phyloP scores from a whole-genome alignment of 2,797 vertebrate species.

The Chelonia mydas region DNA sequence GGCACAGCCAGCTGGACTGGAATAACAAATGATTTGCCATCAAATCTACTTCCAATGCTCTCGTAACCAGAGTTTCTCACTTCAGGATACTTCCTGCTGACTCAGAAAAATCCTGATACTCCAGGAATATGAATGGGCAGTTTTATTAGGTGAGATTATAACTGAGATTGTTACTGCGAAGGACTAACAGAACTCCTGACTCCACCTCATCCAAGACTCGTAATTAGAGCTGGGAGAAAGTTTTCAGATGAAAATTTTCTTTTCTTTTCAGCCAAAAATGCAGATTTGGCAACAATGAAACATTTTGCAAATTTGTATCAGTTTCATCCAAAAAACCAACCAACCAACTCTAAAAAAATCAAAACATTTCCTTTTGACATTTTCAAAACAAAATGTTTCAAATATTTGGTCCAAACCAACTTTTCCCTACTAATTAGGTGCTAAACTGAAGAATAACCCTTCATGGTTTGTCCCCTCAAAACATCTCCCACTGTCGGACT shows the following conservation, averaged over 20 bases:
- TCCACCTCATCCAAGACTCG: not conserved
- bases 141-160: not conserved
- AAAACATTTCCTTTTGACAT: too few species aligned
- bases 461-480: not conserved
- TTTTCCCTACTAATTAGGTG: not conserved
- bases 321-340: not conserved
- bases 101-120: not conserved
- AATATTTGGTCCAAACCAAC: not conserved
- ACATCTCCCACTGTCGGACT: not conserved
- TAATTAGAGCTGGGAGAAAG: not conserved
- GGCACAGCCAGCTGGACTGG: not conserved
- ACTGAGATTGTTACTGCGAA: rapidly evolving
- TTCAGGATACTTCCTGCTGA: rapidly evolving
- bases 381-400: not conserved
- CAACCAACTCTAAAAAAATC: not conserved
- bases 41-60: not conserved
- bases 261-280: not conserved
- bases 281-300: not conserved
- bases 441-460: not conserved
- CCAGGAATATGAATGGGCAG: not conserved
- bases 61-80: rapidly evolving
- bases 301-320: not conserved
- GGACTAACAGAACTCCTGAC: not conserved
- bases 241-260: not conserved
- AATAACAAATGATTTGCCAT: not conserved